These are phyloP conservation scores for Steinernema scapterisci DNA, from an alignment of 2,888 invertebrate genomes.

Conservation along the genomic window DNA sequence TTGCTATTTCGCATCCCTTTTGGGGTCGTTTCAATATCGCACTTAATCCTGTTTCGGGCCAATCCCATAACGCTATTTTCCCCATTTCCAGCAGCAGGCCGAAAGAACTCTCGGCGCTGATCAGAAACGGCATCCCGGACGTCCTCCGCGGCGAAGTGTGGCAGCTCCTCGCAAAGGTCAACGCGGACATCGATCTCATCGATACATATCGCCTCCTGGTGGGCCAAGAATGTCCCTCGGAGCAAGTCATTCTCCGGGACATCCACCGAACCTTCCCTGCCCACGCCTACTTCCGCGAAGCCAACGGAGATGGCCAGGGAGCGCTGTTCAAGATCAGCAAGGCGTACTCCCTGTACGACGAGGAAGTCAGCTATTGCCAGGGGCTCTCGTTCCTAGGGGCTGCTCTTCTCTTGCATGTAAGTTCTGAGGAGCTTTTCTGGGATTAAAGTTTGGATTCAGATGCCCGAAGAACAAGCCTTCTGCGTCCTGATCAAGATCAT, in stretches of 20 bases:
- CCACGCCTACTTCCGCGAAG: conserved; percentile 88
- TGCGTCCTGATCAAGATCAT: conserved; percentile 92
- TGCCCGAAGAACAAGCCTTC: conserved; percentile 99
- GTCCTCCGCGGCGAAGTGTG: conserved; percentile 95
- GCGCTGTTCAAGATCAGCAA: conserved; percentile 89
- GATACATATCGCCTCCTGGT: conserved; percentile 89
- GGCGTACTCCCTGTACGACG: conserved; percentile 94
- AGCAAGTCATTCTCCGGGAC: conserved; percentile 91
- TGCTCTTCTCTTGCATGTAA: conserved; percentile 87
- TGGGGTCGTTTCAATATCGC: too few species aligned
- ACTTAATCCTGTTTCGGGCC: conserved; percentile 34
- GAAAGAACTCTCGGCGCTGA: conserved; percentile 80
- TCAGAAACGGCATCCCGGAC: conserved; percentile 87
- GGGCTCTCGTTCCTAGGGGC: conserved; percentile 97
- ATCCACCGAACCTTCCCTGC: conserved; percentile 98
- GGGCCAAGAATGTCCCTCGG: conserved; percentile 91
- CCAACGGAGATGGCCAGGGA: conserved; percentile 88
- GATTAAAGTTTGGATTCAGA: conserved; percentile 73
- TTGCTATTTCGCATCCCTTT: too few species aligned
- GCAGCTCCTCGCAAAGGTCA: conserved; percentile 87
- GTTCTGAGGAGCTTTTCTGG: conserved; percentile 20
- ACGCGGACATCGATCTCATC: conserved; percentile 79
- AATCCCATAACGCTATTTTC: neutral
- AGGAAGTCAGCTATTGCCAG: conserved; percentile 98
- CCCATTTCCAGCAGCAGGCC: conserved; percentile 73